These are phyloP conservation scores for Toxotes jaculatrix DNA, from an alignment of 2,113 vertebrate genomes.

Conservation along the genomic window DNA sequence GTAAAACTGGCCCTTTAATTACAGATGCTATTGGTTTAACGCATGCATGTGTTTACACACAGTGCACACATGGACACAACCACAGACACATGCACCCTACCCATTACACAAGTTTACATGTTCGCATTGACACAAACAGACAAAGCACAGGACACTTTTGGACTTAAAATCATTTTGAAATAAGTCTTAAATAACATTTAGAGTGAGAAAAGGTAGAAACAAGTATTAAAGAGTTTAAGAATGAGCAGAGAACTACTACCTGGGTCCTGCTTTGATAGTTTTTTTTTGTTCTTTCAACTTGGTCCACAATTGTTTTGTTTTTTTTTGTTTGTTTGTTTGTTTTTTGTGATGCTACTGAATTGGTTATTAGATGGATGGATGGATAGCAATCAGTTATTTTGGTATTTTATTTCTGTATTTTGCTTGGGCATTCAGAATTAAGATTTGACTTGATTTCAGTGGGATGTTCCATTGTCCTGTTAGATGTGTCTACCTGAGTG, in stretches of 20 bases:
- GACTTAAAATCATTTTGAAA: not conserved
- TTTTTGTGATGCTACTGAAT: not conserved
- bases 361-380: not conserved
- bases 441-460: not conserved
- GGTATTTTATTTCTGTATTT: not conserved
- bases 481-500: constrained; percentile 10
- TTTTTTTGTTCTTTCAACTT: too few relatives aligned
- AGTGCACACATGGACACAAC: constrained; percentile 24
- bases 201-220: not conserved
- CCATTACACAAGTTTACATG: not conserved
- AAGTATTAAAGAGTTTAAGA: not conserved
- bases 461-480: not conserved
- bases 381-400: not conserved
- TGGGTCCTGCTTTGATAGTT: not conserved
- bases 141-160: not conserved
- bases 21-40: constrained; percentile 80
- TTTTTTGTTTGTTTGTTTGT: not conserved
- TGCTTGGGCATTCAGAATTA: not conserved
- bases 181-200: not conserved
- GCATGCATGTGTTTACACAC: constrained; percentile 41
- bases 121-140: not conserved
- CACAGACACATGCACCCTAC: constrained; percentile 11
- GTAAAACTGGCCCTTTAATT: constrained; percentile 86
- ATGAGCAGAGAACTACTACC: not conserved
- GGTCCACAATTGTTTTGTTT: not conserved